Base-by-base conservation (phyloP, 2,888 invertebrate species). In the Rugalucina vietnamica region DNA sequence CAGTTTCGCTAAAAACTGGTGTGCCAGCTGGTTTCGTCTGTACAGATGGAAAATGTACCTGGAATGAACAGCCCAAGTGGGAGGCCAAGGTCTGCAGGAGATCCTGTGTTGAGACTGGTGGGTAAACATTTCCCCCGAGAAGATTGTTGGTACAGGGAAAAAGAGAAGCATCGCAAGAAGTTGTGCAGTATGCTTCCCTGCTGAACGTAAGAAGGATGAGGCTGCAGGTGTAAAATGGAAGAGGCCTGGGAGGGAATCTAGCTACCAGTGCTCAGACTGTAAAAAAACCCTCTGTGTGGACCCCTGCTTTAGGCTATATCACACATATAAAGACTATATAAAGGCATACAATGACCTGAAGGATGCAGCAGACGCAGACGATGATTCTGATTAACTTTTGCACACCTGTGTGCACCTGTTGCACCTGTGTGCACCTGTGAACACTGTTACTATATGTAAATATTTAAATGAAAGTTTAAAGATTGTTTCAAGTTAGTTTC, bases 1-100 rank as follows among this genome's bases (percentile, higher is more conserved):
- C 39, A 37, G 24, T 83, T 83, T 54, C 74, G 76, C 8, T 43
- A 69, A 75, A 21, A 71, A 24, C 37, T 83, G 8, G 79, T 76
- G 2, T 5, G 5, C 0, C 39, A 69, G 12, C 39, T 83, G 1
- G 29, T 78, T 54, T 54, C n/a, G 21, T 54, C 54, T 54, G 54
- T 54, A 24, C 54, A 54, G n/a, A 54, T 8, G n/a, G 54, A 54
- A 54, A 54, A 54, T 54, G 54, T 54, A 14, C 54, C n/a, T 8
- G 54, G 54, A 54, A 54, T 54, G 54, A 54, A 54, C 54, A 54
- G 54, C 21, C 54, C 54, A 54, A 8, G 10, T 43, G 54, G 54
- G n/a, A 54, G 54, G 54, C 54, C 54, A 12, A 54, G 54, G 54
- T 54, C 54, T 14, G 54, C 54, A 54, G 21, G n/a, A n/a, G 54